These are phyloP conservation scores for Caenorhabditis latens DNA, from an alignment of 1,140 invertebrate genomes.

Conservation along the genomic window DNA sequence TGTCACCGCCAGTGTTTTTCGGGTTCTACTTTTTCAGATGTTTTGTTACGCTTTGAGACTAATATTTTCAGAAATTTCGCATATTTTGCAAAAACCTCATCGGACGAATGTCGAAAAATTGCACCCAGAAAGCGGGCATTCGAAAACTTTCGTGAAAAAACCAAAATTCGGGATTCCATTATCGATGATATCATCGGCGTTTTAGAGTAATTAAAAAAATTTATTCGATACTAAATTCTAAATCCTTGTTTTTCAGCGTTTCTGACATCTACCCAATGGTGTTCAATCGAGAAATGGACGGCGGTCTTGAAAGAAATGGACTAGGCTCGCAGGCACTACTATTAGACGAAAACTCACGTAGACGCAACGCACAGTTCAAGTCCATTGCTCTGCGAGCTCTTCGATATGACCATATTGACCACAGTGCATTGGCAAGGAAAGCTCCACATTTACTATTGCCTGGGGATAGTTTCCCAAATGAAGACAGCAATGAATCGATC, in stretches of 20 bases:
- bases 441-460: not conserved
- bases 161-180: not conserved
- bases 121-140: not conserved
- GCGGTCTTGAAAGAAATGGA: constrained; percentile 13
- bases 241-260: not conserved
- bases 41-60: not conserved
- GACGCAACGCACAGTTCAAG: constrained; percentile 51
- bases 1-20: not conserved
- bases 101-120: not conserved
- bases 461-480: not conserved
- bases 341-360: constrained; percentile 17
- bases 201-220: constrained; percentile 10
- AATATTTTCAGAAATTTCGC: constrained; percentile 19
- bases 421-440: constrained; percentile 9
- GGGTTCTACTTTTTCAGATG: not conserved
- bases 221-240: not conserved
- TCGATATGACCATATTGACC: constrained; percentile 53
- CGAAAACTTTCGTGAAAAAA: constrained; percentile 9
- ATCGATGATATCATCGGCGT: not conserved
- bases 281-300: constrained; percentile 40
- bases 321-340: constrained; percentile 1
- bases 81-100: not conserved
- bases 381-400: constrained; percentile 55
- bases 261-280: constrained; percentile 18
- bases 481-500: not conserved